phyloP scores from a whole-genome alignment of 2,797 vertebrate genomes.

The Carcharodon carcharias region DNA sequence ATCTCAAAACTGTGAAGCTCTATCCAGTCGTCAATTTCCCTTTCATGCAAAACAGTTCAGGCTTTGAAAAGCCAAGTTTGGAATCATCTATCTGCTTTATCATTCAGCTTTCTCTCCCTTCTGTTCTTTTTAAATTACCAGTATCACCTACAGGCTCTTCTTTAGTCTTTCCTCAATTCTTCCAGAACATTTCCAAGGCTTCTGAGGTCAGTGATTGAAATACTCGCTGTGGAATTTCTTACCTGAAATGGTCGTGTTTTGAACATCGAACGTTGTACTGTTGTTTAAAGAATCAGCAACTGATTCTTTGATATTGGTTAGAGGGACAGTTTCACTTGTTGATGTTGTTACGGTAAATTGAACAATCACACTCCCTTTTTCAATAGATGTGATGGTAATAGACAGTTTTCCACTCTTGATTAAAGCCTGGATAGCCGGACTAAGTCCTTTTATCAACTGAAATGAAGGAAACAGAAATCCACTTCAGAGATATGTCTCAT shows the following conservation, averaged over 20 bases:
- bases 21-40: neutral
- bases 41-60: neutral
- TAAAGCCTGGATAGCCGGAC: neutral
- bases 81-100: neutral
- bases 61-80: neutral
- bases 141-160: too few relatives aligned
- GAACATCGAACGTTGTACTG: neutral
- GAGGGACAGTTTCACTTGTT: neutral
- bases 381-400: neutral
- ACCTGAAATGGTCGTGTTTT: neutral
- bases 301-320: neutral
- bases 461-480: neutral
- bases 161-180: neutral
- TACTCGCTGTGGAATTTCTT: neutral
- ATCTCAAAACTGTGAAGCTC: neutral
- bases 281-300: neutral
- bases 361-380: neutral
- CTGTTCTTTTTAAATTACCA: neutral
- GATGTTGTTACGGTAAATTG: neutral
- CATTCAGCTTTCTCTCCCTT: neutral
- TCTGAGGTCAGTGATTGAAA: neutral
- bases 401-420: neutral
- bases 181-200: neutral
- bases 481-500: neutral
- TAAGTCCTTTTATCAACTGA: neutral